A percentile compares a stretch with the other conserved stretches of the same genome.
Evolutionary conservation across 2,113 vertebrate species (phyloP).

Genomic region (Channa argus): DNA sequence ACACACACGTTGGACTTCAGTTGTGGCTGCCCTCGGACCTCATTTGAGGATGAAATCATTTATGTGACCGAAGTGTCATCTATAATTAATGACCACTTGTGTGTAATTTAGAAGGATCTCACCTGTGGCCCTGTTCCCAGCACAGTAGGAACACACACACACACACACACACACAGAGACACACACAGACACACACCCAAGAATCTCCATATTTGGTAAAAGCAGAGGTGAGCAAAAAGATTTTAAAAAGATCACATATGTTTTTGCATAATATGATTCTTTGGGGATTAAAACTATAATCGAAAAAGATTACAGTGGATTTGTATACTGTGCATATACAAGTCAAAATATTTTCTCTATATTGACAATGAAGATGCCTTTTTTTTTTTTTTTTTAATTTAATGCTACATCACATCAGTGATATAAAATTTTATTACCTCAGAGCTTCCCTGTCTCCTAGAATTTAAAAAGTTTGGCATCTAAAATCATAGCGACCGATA

Average conservation of each 20-base stretch:
- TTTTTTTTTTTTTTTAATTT: too few relatives aligned
- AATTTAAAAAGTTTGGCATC: too few relatives aligned
- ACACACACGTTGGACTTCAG: conserved; percentile 72
- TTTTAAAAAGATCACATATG: background rate
- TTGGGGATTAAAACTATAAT: too few relatives aligned
- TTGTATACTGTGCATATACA: too few relatives aligned
- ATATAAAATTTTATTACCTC: too few relatives aligned
- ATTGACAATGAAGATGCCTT: too few relatives aligned
- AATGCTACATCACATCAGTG: too few relatives aligned
- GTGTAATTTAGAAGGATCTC: conserved; percentile 91
- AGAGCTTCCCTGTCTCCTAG: too few relatives aligned
- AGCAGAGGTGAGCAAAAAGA: background rate
- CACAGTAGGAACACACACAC: conserved; percentile 73
- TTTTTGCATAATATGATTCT: too few relatives aligned
- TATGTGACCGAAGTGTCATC: conserved; percentile 88
- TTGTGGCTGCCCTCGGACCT: conserved; percentile 77
- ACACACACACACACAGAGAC: conserved; percentile 49
- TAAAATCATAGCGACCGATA: too few relatives aligned
- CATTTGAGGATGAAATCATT: conserved; percentile 91
- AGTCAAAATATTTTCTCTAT: too few relatives aligned
- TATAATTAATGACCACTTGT: conserved; percentile 90
- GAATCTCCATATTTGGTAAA: background rate
- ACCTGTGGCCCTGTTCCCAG: conserved; percentile 86
- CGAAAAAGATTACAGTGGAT: too few relatives aligned
- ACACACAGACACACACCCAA: background rate